Percentiles rank a stretch among this genome's conserved stretches.
phyloP scores from a whole-genome alignment of 2,888 invertebrate genomes.

The Pedicia rivosa region DNA sequence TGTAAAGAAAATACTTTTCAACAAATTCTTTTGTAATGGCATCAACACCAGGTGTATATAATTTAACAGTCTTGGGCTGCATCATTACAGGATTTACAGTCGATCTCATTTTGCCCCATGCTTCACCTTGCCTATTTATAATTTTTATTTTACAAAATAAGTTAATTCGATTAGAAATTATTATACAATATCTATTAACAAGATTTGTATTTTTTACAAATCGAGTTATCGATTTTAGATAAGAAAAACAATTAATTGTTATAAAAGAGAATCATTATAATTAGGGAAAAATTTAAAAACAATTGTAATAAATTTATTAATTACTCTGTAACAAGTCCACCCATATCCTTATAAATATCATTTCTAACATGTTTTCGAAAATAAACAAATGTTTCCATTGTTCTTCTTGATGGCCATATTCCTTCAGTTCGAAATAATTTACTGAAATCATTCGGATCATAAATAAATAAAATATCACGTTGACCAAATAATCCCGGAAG shows the following conservation, averaged over 20 bases:
- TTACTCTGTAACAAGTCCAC: slow-evolving; percentile 18
- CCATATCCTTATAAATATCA: slow-evolving; percentile 15
- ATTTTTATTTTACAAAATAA: too few relatives aligned
- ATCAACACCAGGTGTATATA: slow-evolving; percentile 34
- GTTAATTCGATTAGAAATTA: too few relatives aligned
- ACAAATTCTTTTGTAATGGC: slow-evolving; percentile 32
- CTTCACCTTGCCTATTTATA: slow-evolving; percentile 39
- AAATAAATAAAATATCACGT: slow-evolving; percentile 7
- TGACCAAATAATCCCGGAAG: slow-evolving; percentile 8
- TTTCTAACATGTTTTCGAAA: slow-evolving; percentile 5
- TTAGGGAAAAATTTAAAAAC: neutral
- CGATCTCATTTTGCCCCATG: slow-evolving; percentile 48
- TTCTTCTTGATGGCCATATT: slow-evolving; percentile 5
- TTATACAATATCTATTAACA: too few relatives aligned
- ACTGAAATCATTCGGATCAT: slow-evolving; percentile 9
- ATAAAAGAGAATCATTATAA: too few relatives aligned
- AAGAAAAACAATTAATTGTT: too few relatives aligned
- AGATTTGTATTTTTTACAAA: too few relatives aligned
- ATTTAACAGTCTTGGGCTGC: slow-evolving; percentile 39
- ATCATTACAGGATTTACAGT: slow-evolving; percentile 50
- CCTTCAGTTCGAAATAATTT: slow-evolving; percentile 10
- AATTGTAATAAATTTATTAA: neutral
- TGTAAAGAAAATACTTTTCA: slow-evolving; percentile 17
- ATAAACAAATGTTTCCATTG: slow-evolving; percentile 6
- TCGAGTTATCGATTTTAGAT: too few relatives aligned